Conservation (phyloP, 2,888 invertebrate species). For the Parnassius mnemosyne region DNA sequence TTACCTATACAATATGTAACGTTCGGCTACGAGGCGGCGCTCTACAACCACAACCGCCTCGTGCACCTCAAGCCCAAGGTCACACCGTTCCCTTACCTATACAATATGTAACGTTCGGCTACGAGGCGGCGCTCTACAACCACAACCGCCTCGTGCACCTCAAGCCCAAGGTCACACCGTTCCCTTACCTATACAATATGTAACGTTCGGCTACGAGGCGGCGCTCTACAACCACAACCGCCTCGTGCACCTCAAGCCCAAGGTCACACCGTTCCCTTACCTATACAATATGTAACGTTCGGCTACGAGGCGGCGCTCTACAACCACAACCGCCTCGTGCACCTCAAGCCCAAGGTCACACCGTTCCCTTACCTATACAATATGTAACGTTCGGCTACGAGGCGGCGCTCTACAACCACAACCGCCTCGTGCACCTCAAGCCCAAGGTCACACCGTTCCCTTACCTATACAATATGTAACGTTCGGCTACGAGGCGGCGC, state of each 20-base stretch:
- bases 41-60: constrained; percentile 60
- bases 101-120: constrained; percentile 42
- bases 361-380: too few species aligned
- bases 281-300: constrained; percentile 36
- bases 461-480: too few species aligned
- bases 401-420: too few species aligned
- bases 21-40: constrained; percentile 59
- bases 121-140: constrained; percentile 62
- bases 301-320: constrained; percentile 60
- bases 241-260: constrained; percentile 48
- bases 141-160: constrained; percentile 58
- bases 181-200: too few species aligned
- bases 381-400: too few species aligned
- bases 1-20: constrained; percentile 17
- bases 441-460: too few species aligned
- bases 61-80: constrained; percentile 52
- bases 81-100: not conserved
- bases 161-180: constrained; percentile 41
- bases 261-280: constrained; percentile 38
- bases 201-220: constrained; percentile 55
- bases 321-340: constrained; percentile 60
- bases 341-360: constrained; percentile 44
- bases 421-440: too few species aligned
- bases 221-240: constrained; percentile 63
- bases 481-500: too few species aligned